phyloP scores from a whole-genome alignment of 2,797 vertebrate genomes.

The Crax fasciolata region DNA sequence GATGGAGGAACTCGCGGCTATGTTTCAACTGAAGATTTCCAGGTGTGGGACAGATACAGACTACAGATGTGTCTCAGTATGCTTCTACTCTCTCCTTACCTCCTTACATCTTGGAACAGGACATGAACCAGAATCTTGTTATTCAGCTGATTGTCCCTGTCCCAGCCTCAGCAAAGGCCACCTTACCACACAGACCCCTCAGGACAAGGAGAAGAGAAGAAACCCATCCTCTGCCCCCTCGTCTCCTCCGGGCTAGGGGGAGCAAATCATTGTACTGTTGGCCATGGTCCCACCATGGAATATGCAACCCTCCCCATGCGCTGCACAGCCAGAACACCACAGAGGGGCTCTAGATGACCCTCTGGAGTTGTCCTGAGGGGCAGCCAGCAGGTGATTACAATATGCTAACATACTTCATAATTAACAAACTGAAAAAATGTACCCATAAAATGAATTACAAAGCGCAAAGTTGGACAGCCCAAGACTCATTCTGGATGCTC shows the following conservation, averaged over 20 bases:
- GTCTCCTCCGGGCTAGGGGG: background rate
- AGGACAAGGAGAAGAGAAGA: background rate
- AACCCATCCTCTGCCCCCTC: background rate
- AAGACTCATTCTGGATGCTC: background rate
- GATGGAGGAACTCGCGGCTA: background rate
- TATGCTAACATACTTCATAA: background rate
- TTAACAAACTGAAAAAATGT: background rate
- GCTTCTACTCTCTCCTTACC: background rate
- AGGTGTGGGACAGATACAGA: background rate
- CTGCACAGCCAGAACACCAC: background rate
- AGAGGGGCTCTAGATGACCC: background rate
- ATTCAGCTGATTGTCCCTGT: background rate
- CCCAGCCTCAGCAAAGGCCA: background rate
- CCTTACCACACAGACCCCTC: background rate
- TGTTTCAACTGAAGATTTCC: background rate
- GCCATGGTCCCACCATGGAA: fast-evolving
- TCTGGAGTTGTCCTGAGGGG: background rate
- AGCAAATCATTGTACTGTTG: background rate
- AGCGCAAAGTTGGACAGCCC: background rate
- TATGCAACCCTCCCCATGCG: background rate
- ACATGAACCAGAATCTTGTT: background rate
- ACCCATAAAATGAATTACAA: background rate
- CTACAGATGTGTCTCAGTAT: background rate
- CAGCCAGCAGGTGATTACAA: background rate
- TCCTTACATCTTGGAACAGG: background rate